Conservation (phyloP, 1,140 invertebrate species). For the Diuraphis noxia region DNA sequence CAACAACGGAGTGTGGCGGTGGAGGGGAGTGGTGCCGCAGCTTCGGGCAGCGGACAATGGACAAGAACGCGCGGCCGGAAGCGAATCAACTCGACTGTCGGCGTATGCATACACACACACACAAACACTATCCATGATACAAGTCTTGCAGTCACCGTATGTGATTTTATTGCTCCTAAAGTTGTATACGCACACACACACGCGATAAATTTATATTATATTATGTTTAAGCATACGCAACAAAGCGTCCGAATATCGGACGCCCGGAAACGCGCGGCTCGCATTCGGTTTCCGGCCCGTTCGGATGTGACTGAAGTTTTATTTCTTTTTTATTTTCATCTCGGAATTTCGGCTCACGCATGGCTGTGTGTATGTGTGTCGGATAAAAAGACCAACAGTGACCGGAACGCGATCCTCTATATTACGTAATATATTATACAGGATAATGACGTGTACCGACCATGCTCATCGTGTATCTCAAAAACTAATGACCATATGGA, state of each 20-base stretch:
- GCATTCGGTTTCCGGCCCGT: neutral
- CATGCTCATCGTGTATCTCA: too few relatives aligned
- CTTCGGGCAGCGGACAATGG: constrained; percentile 20
- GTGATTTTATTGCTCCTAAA: constrained; percentile 19
- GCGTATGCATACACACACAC: neutral
- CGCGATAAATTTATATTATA: neutral
- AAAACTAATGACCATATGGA: too few relatives aligned
- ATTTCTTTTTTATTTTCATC: constrained; percentile 35
- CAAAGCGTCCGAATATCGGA: constrained; percentile 45
- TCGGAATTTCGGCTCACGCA: neutral
- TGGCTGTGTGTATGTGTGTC: neutral
- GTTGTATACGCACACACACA: neutral
- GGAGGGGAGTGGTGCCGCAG: neutral
- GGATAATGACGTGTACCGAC: too few relatives aligned
- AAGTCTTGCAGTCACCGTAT: neutral
- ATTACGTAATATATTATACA: neutral
- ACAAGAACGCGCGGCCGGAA: constrained; percentile 39
- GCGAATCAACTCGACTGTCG: constrained; percentile 45
- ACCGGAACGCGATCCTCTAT: constrained; percentile 35
- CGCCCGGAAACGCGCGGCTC: constrained; percentile 37
- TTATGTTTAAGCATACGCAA: neutral
- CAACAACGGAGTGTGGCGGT: neutral
- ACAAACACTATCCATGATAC: neutral
- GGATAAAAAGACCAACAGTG: neutral
- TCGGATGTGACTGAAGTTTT: constrained; percentile 18